Conservation (phyloP, 1,140 invertebrate species). For the Campoletis sonorensis region DNA sequence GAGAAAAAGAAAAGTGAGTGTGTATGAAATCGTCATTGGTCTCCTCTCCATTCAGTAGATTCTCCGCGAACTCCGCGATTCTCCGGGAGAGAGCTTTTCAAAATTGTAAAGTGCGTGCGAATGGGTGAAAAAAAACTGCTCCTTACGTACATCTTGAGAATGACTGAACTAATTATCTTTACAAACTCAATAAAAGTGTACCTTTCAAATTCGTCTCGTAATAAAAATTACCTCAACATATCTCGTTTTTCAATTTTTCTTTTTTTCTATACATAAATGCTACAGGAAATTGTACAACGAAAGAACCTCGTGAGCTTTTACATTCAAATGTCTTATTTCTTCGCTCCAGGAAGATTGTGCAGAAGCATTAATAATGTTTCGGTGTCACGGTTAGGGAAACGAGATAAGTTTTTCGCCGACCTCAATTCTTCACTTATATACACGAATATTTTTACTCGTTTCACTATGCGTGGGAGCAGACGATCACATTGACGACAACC, state of each 20-base stretch:
- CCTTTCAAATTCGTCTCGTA: conserved; percentile 4
- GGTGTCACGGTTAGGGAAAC: conserved; percentile 1
- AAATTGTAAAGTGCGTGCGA: too few relatives aligned
- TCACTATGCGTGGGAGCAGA: too few relatives aligned
- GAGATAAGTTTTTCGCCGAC: conserved; percentile 7
- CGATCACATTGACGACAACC: too few relatives aligned
- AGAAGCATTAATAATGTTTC: conserved; percentile 27
- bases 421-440: neutral
- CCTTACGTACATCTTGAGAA: neutral
- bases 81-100: too few relatives aligned
- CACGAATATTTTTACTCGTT: too few relatives aligned
- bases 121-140: too few relatives aligned
- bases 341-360: neutral
- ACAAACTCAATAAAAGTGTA: neutral
- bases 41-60: too few relatives aligned
- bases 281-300: neutral
- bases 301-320: conserved; percentile 2
- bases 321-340: conserved; percentile 15
- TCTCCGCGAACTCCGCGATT: too few relatives aligned
- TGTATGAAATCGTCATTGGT: too few relatives aligned
- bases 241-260: neutral
- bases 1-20: conserved; percentile 48
- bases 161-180: conserved; percentile 11
- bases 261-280: neutral
- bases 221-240: neutral